Evolutionary conservation across 30 jellyfish, hydroid and myxozoan genomes (phyloP).

Genomic region (Sanderia malayensis): DNA sequence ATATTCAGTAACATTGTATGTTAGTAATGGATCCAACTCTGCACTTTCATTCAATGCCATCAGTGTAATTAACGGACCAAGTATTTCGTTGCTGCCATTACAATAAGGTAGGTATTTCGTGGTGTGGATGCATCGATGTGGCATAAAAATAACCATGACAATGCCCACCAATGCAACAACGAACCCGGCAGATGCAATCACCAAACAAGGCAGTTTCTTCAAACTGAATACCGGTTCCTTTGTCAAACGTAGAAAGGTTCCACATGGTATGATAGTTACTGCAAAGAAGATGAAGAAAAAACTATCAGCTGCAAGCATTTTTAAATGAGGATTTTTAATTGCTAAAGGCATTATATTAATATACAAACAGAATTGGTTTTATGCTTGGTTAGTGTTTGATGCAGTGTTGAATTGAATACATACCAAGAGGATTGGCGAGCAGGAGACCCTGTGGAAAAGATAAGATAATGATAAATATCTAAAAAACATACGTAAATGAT

Average conservation of each 20-base stretch:
- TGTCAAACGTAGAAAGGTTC: conserved; percentile 53
- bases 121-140: conserved; percentile 76
- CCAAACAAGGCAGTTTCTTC: conserved; percentile 74
- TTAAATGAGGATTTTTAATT: too few relatives aligned
- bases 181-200: conserved; percentile 59
- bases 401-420: too few relatives aligned
- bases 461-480: background rate
- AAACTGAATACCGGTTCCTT: conserved; percentile 39
- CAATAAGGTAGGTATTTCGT: conserved; percentile 76
- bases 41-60: conserved; percentile 70
- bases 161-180: conserved; percentile 57
- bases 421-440: conserved; percentile 77
- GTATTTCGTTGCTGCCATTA: conserved; percentile 89
- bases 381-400: too few relatives aligned
- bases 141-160: conserved; percentile 50
- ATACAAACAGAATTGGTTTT: too few relatives aligned
- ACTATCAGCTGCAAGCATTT: too few relatives aligned
- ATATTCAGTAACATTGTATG: conserved; percentile 30
- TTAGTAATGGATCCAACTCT: conserved; percentile 32
- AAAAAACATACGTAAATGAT: too few relatives aligned
- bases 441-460: conserved; percentile 57
- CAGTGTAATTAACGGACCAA: conserved; percentile 90
- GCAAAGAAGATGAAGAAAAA: background rate
- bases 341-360: too few relatives aligned
- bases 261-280: conserved; percentile 73